Evolutionary conservation across 2,113 vertebrate genomes (phyloP).

Genomic region (Alaudala cheleensis): DNA sequence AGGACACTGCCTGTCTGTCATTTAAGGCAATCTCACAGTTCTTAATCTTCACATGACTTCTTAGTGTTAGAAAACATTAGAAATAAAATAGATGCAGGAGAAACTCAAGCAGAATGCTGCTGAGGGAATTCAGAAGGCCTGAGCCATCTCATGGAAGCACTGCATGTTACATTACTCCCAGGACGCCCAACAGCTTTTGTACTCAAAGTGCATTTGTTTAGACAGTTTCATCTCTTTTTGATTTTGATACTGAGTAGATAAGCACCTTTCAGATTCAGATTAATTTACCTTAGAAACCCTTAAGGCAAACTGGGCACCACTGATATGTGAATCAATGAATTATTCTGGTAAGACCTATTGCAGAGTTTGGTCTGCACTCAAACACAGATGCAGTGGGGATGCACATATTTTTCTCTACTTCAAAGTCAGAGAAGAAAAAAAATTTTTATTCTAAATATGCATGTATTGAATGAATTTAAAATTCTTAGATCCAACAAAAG

Average conservation of each 20-base stretch:
- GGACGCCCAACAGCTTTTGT: background rate
- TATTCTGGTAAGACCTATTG: background rate
- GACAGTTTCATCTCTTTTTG: background rate
- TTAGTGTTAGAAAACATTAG: background rate
- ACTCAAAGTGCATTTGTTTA: background rate
- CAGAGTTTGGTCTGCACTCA: background rate
- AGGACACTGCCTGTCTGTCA: background rate
- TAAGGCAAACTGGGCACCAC: background rate
- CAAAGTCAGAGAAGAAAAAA: background rate
- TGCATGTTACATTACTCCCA: accelerated
- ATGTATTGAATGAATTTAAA: background rate
- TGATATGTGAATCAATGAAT: background rate
- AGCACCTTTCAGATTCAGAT: background rate
- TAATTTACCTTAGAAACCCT: background rate
- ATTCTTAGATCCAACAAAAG: background rate
- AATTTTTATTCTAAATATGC: background rate
- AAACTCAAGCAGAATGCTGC: background rate
- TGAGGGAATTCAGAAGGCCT: background rate
- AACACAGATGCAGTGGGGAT: background rate
- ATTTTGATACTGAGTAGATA: background rate
- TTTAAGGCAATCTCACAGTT: background rate
- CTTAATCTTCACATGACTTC: background rate
- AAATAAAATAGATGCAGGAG: background rate
- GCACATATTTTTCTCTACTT: background rate
- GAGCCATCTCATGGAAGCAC: accelerated